These are phyloP conservation scores for Percina caprodes DNA, from an alignment of 2,113 vertebrate genomes.

Conservation along the genomic window DNA sequence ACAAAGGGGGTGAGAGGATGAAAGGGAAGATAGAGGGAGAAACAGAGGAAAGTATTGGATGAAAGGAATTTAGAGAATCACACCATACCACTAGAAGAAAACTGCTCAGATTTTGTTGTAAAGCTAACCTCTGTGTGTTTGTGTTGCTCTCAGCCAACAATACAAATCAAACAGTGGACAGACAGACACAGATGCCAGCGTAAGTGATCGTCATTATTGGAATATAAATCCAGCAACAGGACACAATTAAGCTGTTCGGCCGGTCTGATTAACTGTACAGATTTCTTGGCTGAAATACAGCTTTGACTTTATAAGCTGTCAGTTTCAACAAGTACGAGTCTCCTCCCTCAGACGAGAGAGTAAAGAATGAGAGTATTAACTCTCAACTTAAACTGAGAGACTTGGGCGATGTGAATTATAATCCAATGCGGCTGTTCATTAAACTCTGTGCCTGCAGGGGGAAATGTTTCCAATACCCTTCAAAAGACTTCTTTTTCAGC, in stretches of 20 bases:
- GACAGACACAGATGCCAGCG: constrained; percentile 13
- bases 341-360: constrained; percentile 54
- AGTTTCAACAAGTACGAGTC: constrained; percentile 71
- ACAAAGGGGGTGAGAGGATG: neutral
- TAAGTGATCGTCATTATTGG: constrained; percentile 63
- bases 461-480: constrained; percentile 76
- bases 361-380: constrained; percentile 76
- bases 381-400: constrained; percentile 69
- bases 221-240: constrained; percentile 68
- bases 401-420: constrained; percentile 73
- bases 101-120: constrained; percentile 4
- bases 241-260: constrained; percentile 66
- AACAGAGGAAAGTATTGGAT: constrained; percentile 18
- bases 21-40: constrained; percentile 9
- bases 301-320: constrained; percentile 77
- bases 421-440: constrained; percentile 75
- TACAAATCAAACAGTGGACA: constrained; percentile 53
- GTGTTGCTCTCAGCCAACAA: constrained; percentile 15
- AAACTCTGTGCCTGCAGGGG: constrained; percentile 70
- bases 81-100: neutral
- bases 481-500: constrained; percentile 71
- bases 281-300: constrained; percentile 73
- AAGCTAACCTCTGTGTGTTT: constrained; percentile 34
- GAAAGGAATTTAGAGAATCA: constrained; percentile 13
- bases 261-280: constrained; percentile 70